Evolutionary conservation across 2,888 invertebrate species (phyloP).

Genomic region (Scaptodrosophila latifasciaeformis): DNA sequence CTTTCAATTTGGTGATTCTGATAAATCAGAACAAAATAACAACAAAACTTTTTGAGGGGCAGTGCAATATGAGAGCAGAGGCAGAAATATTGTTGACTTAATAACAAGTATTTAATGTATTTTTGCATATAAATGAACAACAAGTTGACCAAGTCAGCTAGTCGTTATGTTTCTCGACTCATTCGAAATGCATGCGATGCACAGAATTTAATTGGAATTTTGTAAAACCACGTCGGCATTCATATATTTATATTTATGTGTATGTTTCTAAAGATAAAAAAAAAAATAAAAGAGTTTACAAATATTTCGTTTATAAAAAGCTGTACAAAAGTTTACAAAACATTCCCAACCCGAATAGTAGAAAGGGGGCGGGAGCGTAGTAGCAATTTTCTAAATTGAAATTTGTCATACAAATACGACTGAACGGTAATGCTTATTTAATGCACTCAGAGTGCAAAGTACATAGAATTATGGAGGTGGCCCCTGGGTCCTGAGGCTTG

Average conservation of each 20-base stretch:
- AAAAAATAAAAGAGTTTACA: no score
- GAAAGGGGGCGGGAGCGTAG: no score
- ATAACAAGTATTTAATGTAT: slow-evolving; percentile 18
- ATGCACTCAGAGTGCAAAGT: slow-evolving; percentile 32
- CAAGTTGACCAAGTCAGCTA: slow-evolving; percentile 4
- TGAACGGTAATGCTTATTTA: slow-evolving; percentile 63
- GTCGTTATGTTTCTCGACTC: slow-evolving; percentile 21
- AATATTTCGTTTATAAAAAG: no score
- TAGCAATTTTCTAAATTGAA: slow-evolving; percentile 64
- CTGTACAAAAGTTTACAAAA: no score
- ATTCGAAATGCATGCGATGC: slow-evolving; percentile 36
- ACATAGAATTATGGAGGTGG: no score
- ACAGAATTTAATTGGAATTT: slow-evolving; percentile 55
- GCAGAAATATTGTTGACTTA: slow-evolving; percentile 12
- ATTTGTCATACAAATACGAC: slow-evolving; percentile 56
- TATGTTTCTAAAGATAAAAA: background rate
- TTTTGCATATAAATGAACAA: slow-evolving; percentile 28
- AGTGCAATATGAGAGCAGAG: background rate
- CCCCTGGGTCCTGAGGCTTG: no score
- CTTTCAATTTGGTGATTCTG: no score
- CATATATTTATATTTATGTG: no score
- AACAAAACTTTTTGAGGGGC: no score
- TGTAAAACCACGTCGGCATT: background rate
- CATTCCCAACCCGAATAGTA: no score
- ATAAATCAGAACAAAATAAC: slow-evolving; percentile 20